Evolutionary conservation across 2,113 vertebrate species (phyloP).

Genomic region (Marcusenius ussheri): DNA sequence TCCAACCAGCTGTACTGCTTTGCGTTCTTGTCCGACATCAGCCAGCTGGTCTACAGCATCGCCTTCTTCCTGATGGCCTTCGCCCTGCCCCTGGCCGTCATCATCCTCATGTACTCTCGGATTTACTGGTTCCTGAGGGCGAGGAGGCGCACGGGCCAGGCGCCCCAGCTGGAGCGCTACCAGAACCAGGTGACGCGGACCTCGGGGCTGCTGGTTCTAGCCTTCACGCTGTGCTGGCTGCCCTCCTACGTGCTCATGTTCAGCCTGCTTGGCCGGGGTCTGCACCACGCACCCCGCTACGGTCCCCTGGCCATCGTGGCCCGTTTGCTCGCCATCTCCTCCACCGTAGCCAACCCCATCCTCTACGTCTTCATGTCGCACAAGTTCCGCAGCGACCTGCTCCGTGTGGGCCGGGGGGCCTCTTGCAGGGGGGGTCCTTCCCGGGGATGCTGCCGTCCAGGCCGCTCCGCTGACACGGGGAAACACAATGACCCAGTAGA

Average conservation of each 20-base stretch:
- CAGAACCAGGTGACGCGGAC: slow-evolving; percentile 63
- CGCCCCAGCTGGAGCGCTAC: slow-evolving; percentile 57
- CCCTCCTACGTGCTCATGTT: slow-evolving; percentile 65
- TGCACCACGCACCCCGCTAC: slow-evolving; percentile 10
- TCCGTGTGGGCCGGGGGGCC: slow-evolving; percentile 34
- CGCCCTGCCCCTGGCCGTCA: slow-evolving; percentile 54
- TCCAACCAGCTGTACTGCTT: slow-evolving; percentile 51
- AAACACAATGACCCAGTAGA: slow-evolving; percentile 45
- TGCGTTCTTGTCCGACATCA: slow-evolving; percentile 55
- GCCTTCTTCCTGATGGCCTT: slow-evolving; percentile 61
- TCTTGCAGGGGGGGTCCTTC: slow-evolving; percentile 29
- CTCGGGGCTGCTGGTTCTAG: slow-evolving; percentile 57
- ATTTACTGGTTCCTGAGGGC: slow-evolving; percentile 58
- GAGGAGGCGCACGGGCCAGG: slow-evolving; percentile 32
- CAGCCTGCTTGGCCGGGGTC: slow-evolving; percentile 40
- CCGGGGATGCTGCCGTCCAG: not conserved
- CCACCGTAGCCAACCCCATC: slow-evolving; percentile 58
- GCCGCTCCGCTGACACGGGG: slow-evolving; percentile 28
- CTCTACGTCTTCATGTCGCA: slow-evolving; percentile 60
- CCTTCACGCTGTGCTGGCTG: slow-evolving; percentile 66
- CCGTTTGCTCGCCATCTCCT: slow-evolving; percentile 55
- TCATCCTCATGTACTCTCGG: slow-evolving; percentile 57
- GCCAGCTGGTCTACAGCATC: slow-evolving; percentile 57
- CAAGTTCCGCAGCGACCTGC: slow-evolving; percentile 58
- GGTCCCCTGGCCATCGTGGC: slow-evolving; percentile 43